A percentile compares a stretch with the other conserved stretches of the same genome.
Conservation (phyloP, 2,113 vertebrate species). For the Passer montanus region DNA sequence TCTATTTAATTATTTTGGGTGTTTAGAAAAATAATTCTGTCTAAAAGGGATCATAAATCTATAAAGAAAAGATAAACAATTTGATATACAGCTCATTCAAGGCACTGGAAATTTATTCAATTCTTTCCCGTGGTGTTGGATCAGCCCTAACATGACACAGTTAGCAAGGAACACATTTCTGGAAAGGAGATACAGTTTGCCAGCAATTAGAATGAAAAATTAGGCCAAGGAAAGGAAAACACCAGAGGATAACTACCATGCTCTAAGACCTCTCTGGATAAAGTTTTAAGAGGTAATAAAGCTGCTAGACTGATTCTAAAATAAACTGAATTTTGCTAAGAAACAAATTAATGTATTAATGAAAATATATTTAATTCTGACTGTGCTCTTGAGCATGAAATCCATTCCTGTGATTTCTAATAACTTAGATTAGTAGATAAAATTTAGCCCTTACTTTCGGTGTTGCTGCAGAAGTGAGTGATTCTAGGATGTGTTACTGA, state of each 20-base stretch:
- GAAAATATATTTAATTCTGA: neutral
- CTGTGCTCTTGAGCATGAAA: neutral
- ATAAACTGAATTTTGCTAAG: conserved; percentile 1
- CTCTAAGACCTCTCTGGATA: conserved; percentile 6
- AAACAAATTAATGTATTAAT: neutral
- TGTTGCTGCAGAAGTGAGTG: neutral
- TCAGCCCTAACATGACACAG: neutral
- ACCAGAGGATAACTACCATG: conserved; percentile 2
- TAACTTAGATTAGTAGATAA: neutral
- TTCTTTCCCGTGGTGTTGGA: conserved; percentile 17
- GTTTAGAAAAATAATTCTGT: conserved; percentile 3
- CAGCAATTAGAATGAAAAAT: conserved; percentile 37
- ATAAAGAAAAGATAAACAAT: conserved; percentile 6
- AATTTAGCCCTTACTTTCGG: neutral
- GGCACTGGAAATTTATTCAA: neutral
- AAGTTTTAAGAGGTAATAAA: conserved; percentile 35
- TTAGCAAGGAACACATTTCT: conserved; percentile 31
- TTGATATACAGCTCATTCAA: neutral
- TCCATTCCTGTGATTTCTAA: neutral
- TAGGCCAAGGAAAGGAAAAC: conserved; percentile 40
- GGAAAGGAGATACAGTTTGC: conserved; percentile 23
- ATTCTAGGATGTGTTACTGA: neutral
- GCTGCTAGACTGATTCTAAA: neutral
- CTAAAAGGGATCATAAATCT: neutral
- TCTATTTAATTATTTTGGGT: conserved; percentile 24